Percentiles rank a stretch among this genome's conserved stretches.
Evolutionary conservation across 2,113 vertebrate genomes (phyloP).

Genomic region (Anolis sagrei): DNA sequence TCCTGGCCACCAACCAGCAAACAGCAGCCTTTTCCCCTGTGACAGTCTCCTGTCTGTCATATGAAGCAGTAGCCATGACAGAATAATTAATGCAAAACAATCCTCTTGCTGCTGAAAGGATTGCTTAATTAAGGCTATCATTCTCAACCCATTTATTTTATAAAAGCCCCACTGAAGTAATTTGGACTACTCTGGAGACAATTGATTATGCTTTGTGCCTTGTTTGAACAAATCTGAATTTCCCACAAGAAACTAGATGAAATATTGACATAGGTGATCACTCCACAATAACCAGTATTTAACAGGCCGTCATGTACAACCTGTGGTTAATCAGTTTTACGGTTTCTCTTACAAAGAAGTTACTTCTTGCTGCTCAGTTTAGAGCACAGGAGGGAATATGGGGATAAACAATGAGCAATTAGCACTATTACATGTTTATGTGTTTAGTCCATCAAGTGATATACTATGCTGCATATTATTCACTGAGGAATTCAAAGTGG

Average conservation of each 20-base stretch:
- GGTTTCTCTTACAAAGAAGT: background rate
- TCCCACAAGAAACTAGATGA: slow-evolving; percentile 32
- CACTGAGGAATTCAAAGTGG: no score
- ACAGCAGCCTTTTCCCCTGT: slow-evolving; percentile 5
- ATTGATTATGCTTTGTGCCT: slow-evolving; percentile 29
- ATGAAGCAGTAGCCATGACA: slow-evolving; percentile 27
- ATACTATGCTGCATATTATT: no score
- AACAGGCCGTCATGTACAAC: background rate
- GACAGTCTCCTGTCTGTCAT: slow-evolving; percentile 19
- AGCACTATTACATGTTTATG: background rate
- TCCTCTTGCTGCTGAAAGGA: slow-evolving; percentile 16
- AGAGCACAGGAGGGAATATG: background rate
- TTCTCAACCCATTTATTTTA: slow-evolving; percentile 28
- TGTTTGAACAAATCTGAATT: slow-evolving; percentile 34
- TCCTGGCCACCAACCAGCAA: slow-evolving; percentile 19
- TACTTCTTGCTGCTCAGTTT: slow-evolving; percentile 7
- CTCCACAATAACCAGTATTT: slow-evolving; percentile 30
- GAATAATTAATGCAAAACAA: background rate
- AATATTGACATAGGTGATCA: slow-evolving; percentile 16
- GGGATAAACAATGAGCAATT: slow-evolving; percentile 1
- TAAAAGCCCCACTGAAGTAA: slow-evolving; percentile 21
- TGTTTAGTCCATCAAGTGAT: no score
- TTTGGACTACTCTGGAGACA: slow-evolving; percentile 10
- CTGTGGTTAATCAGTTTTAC: background rate
- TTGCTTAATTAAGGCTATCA: slow-evolving; percentile 25